Base-by-base conservation (phyloP, 2,113 vertebrate genomes). In the Cricetomys ansorgei region DNA sequence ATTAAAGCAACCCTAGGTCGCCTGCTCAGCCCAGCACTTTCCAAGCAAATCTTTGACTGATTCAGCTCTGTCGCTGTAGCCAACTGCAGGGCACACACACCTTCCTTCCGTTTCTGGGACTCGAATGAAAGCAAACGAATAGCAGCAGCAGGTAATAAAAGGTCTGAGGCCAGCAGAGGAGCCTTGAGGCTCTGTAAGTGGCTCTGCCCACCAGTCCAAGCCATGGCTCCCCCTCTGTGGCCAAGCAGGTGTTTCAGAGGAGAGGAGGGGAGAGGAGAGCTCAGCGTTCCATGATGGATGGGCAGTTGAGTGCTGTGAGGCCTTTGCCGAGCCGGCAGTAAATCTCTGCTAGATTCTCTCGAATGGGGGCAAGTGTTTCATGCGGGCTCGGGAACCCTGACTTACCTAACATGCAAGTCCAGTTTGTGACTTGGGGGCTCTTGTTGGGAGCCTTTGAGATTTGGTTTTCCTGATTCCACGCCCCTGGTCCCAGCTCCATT, bases 1-100 rank as follows among this genome's bases (percentile, higher is more conserved):
- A 88, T 67, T 65, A 45, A 89, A 95, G 75, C 64, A 83, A 48
- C 5, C 29, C 79, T 31, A 17, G n/a, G 48, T 86, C 81, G 57
- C 11, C 65, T 72, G 84, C 92, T 37, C 40, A 37, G 72, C 80
- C 77, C 55, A 94, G 62, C 37, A 83, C n/a, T 87, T 65, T 84
- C 67, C 40, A 70, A 70, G 83, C 23, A 25, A 10, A 5, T 85
- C 89, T 95, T 89, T 57, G n/a, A 64, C 83, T 92, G 88, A 86
- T 67, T 76, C 5, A 45, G 43, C 19, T 53, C 16, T 40, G 29
- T 5, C 3, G 2, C 83, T 79, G n/a, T 4, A 73, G 81, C 62
- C 77, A 88, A 76, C 9, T 3, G 17, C n/a, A 48, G 69, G 25
- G 69, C 53, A 73, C 65, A 31, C 5, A 53, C 45, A 53, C 59